Percentiles rank a stretch among this genome's conserved stretches.
Evolutionary conservation across 2,113 vertebrate species (phyloP).

Genomic region (Panurus biarmicus): DNA sequence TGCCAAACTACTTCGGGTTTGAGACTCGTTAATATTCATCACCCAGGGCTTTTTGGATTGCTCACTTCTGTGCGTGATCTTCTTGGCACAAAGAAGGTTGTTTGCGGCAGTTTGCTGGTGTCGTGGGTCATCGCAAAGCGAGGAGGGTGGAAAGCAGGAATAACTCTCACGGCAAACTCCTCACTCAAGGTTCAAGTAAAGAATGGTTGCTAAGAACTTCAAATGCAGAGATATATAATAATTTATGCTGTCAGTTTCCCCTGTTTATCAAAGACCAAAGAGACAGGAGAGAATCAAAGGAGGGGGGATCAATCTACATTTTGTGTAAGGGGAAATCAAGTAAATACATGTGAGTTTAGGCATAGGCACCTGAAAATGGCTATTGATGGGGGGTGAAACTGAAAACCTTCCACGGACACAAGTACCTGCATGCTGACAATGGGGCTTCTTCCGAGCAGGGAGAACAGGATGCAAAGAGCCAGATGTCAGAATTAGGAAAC

Average conservation of each 20-base stretch:
- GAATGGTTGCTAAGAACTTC: background rate
- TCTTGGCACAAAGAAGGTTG: background rate
- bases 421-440: background rate
- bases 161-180: background rate
- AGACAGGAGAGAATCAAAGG: background rate
- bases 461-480: background rate
- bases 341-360: background rate
- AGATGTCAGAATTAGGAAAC: background rate
- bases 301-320: background rate
- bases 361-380: background rate
- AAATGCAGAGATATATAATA: background rate
- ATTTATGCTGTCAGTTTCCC: background rate
- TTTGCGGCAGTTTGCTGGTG: background rate
- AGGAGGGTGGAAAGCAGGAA: background rate
- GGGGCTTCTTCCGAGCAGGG: background rate
- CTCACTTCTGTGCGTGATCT: slow-evolving; percentile 14
- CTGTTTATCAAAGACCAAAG: background rate
- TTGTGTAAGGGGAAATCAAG: background rate
- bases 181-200: background rate
- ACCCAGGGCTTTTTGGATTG: background rate
- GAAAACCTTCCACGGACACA: background rate
- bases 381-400: background rate
- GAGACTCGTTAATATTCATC: slow-evolving; percentile 43
- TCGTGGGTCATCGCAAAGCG: background rate
- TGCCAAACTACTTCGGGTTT: background rate